A percentile compares a stretch with the other conserved stretches of the same genome.
These are phyloP conservation scores for Bombus ignitus DNA, from an alignment of 1,140 invertebrate species.

Conservation along the genomic window DNA sequence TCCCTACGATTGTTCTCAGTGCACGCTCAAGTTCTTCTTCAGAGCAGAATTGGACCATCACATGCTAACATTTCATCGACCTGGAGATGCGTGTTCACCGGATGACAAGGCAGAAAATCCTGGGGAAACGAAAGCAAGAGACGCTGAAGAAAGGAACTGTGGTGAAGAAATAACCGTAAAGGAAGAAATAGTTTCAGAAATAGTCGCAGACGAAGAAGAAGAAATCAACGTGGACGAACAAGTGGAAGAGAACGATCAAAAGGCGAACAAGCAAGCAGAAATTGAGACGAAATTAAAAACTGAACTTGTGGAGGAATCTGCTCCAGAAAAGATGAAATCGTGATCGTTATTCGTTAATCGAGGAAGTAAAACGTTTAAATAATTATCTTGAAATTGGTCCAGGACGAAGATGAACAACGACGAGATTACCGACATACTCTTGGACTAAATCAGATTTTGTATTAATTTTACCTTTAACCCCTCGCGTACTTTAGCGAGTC, in stretches of 20 bases:
- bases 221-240: slow-evolving; percentile 64
- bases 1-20: slow-evolving; percentile 92
- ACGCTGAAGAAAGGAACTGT: slow-evolving; percentile 8
- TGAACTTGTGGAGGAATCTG: slow-evolving; percentile 34
- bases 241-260: slow-evolving; percentile 40
- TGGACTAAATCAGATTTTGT: not conserved
- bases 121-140: slow-evolving; percentile 21
- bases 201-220: slow-evolving; percentile 34
- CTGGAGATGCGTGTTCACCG: not conserved
- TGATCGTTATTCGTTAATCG: slow-evolving; percentile 30
- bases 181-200: slow-evolving; percentile 62
- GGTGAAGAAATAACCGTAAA: slow-evolving; percentile 62
- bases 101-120: slow-evolving; percentile 2
- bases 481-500: no score
- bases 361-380: not conserved
- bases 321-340: slow-evolving; percentile 39
- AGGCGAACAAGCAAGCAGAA: not conserved
- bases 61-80: slow-evolving; percentile 71
- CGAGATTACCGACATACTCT: not conserved
- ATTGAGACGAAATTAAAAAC: slow-evolving; percentile 46
- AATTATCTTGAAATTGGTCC: not conserved
- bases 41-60: slow-evolving; percentile 95
- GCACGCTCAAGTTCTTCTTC: slow-evolving; percentile 95
- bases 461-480: not conserved
- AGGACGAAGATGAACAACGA: not conserved